Conservation (phyloP, 2,113 vertebrate genomes). For the Coreoperca whiteheadi region DNA sequence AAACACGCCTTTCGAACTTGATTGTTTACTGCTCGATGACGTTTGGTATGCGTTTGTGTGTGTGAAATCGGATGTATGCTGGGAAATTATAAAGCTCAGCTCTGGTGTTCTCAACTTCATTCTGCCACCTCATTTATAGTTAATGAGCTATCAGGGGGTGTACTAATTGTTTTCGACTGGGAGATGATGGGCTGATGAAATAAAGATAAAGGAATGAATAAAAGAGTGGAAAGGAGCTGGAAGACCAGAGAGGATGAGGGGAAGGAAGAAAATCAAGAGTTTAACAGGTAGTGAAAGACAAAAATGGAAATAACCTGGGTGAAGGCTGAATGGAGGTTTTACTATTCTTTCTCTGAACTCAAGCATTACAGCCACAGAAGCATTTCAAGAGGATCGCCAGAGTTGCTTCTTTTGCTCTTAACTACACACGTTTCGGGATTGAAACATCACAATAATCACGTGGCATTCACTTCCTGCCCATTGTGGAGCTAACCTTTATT, state of each 20-base stretch:
- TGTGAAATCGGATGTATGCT: background rate
- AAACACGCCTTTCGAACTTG: conserved; percentile 14
- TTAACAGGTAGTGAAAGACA: conserved; percentile 24
- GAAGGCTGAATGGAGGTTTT: background rate
- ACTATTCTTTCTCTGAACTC: background rate
- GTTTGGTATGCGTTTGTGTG: background rate
- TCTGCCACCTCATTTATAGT: conserved; percentile 64
- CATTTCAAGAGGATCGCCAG: background rate
- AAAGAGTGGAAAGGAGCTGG: conserved; percentile 35
- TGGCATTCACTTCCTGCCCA: background rate
- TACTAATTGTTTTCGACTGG: conserved; percentile 72
- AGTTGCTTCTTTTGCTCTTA: background rate
- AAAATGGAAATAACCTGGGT: conserved; percentile 21
- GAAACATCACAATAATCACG: background rate
- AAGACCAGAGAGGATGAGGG: conserved; percentile 3
- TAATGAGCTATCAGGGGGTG: conserved; percentile 59
- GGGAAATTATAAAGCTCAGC: conserved; percentile 5
- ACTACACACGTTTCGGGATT: background rate
- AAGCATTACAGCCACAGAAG: background rate
- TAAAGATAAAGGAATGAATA: conserved; percentile 75
- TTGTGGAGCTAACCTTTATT: background rate
- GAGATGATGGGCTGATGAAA: conserved; percentile 76
- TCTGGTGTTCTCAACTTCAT: conserved; percentile 34
- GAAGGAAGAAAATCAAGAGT: background rate
- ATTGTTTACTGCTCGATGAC: conserved; percentile 37